A percentile compares a stretch with the other conserved stretches of the same genome.
Conservation (phyloP, 2,888 invertebrate species). For the Cacoxenus indagator region DNA sequence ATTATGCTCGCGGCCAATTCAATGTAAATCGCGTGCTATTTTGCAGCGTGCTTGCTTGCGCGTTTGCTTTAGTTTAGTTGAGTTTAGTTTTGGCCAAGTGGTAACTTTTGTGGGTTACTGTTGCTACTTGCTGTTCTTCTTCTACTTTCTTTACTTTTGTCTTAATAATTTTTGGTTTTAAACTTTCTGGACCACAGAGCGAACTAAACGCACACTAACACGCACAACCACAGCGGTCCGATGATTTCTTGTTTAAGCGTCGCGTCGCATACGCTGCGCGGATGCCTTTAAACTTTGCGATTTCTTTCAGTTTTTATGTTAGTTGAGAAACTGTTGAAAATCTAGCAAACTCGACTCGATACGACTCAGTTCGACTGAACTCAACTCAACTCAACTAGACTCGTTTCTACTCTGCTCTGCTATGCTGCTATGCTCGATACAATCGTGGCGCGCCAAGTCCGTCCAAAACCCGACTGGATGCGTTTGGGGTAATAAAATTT, state of each 20-base stretch:
- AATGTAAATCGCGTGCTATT: background rate
- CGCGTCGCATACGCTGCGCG: background rate
- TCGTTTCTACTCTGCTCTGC: too few species aligned
- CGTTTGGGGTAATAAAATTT: conserved; percentile 65
- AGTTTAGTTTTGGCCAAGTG: background rate
- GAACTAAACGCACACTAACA: background rate
- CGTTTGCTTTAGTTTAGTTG: background rate
- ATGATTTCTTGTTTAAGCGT: background rate
- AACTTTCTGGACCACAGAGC: background rate
- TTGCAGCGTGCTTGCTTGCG: background rate
- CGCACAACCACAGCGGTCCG: too few species aligned
- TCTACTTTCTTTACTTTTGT: background rate
- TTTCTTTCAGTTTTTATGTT: conserved; percentile 3
- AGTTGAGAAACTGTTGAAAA: conserved; percentile 29
- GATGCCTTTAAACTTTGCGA: conserved; percentile 10
- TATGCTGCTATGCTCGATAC: background rate
- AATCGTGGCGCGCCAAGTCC: conserved; percentile 57
- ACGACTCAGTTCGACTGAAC: background rate
- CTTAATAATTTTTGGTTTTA: conserved; percentile 4
- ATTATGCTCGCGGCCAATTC: conserved; percentile 2
- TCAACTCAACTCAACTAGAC: background rate
- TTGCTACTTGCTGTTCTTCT: background rate
- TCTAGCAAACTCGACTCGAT: conserved; percentile 40
- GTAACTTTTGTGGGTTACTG: background rate
- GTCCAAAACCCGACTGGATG: conserved; percentile 63